Evolutionary conservation across 2,797 vertebrate species (phyloP).

Genomic region (Falco columbarius): DNA sequence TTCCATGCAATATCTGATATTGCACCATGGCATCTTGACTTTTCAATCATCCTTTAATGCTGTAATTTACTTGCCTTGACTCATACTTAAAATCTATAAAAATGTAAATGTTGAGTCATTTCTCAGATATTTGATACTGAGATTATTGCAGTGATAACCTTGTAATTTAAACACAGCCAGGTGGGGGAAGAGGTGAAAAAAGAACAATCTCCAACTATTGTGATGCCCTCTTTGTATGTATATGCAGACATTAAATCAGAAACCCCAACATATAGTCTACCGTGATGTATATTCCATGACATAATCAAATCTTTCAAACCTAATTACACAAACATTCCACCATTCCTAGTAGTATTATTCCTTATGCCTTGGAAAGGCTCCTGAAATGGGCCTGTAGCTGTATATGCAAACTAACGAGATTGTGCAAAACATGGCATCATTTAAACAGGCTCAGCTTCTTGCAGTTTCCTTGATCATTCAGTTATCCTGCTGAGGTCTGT

Average conservation of each 20-base stretch:
- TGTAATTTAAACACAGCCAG: background rate
- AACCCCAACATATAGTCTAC: background rate
- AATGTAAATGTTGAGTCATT: background rate
- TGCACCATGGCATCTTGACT: background rate
- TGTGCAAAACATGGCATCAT: background rate
- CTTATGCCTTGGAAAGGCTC: background rate
- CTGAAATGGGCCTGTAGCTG: background rate
- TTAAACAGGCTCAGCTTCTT: background rate
- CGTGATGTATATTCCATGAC: background rate
- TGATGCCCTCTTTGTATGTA: background rate
- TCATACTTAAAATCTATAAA: constrained; percentile 7
- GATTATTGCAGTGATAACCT: background rate
- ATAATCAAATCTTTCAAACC: background rate
- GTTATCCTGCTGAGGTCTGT: background rate
- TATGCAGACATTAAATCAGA: background rate
- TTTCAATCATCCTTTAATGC: background rate
- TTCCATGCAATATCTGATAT: background rate
- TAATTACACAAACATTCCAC: background rate
- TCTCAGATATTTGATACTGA: background rate
- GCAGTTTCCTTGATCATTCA: background rate
- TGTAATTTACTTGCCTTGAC: background rate
- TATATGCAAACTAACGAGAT: background rate
- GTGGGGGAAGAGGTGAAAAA: background rate
- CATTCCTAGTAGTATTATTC: background rate
- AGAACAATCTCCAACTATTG: background rate